phyloP scores from a whole-genome alignment of 1,140 invertebrate genomes.

The Rhyzopertha dominica region DNA sequence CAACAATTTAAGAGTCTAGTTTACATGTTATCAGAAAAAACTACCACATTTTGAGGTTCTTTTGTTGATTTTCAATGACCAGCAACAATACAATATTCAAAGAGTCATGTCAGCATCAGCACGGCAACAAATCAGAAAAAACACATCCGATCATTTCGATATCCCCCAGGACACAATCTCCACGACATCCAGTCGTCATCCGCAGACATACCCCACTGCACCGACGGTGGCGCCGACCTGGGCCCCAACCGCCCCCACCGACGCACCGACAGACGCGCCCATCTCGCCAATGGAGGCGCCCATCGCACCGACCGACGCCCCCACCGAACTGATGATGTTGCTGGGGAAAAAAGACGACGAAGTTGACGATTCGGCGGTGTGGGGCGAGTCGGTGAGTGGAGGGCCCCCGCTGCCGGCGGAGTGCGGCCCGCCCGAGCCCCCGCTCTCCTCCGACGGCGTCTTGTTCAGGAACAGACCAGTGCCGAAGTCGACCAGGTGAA shows the following conservation, averaged over 20 bases:
- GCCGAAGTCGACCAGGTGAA: constrained; percentile 85
- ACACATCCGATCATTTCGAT: too few species aligned
- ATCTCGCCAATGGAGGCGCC: constrained; percentile 39
- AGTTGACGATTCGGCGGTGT: constrained; percentile 21
- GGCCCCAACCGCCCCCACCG: constrained; percentile 36
- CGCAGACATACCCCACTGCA: constrained; percentile 35
- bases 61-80: too few species aligned
- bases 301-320: constrained; percentile 35
- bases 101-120: too few species aligned
- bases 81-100: too few species aligned
- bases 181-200: too few species aligned
- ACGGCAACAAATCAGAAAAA: too few species aligned
- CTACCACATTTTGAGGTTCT: too few species aligned
- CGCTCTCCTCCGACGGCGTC: constrained; percentile 78
- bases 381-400: constrained; percentile 48
- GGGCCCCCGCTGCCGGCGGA: constrained; percentile 45
- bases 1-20: too few species aligned
- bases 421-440: constrained; percentile 46
- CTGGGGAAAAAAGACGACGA: constrained; percentile 39
- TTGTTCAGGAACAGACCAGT: constrained; percentile 79
- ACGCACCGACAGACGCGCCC: constrained; percentile 36
- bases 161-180: too few species aligned
- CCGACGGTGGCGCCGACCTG: constrained; percentile 38
- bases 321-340: constrained; percentile 43
- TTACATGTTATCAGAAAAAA: too few species aligned